Base-by-base conservation (phyloP, 2,797 vertebrate genomes). In the Phataginus tetradactyla region DNA sequence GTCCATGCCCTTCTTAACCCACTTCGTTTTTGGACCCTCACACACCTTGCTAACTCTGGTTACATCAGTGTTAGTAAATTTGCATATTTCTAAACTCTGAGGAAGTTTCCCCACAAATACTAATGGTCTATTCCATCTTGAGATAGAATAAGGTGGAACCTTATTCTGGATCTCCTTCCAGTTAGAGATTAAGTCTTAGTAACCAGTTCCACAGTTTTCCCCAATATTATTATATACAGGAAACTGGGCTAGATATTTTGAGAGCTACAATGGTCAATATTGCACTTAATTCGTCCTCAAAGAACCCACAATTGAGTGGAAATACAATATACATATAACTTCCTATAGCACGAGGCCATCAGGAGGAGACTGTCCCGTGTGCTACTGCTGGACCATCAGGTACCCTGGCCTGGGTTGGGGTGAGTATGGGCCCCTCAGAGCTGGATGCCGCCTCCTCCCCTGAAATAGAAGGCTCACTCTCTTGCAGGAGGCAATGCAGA, bases 381-480 rank as follows among this genome's bases (percentile, higher is more conserved):
- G 7, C 27, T 11, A 7, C 0, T 17, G 68, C 7, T 14, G 3
- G 6, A 18, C 9, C 10, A 2, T 29, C 14, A 0, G 29, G n/a
- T n/a, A 9, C 63, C 23, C 32, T 3, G 0, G 12, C 27, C 4
- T 23, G n/a, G 7, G 10, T 4, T 53, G 57, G 5, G 12, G 27
- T 20, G 34, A 57, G 29, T 34, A 10, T 34, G 21, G 29, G 13
- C 14, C 23, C 17, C 34, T 55, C 21, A 4, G 8, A 42, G 10
- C 39, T 37, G 7, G 11, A 29, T n/a, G 2, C 14, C 15, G 5
- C 37, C n/a, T 17, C 25, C 3, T 71, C 77, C 45, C 4, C 10
- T 23, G 9, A 39, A 34, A 49, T 0, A 0, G 20, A 53, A 74
- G 57, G 34, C 29, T 57, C 6, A 6, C 8, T n/a, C 9, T 18